These are phyloP conservation scores for Laupala kohalensis DNA, from an alignment of 1,140 invertebrate genomes.

Conservation along the genomic window DNA sequence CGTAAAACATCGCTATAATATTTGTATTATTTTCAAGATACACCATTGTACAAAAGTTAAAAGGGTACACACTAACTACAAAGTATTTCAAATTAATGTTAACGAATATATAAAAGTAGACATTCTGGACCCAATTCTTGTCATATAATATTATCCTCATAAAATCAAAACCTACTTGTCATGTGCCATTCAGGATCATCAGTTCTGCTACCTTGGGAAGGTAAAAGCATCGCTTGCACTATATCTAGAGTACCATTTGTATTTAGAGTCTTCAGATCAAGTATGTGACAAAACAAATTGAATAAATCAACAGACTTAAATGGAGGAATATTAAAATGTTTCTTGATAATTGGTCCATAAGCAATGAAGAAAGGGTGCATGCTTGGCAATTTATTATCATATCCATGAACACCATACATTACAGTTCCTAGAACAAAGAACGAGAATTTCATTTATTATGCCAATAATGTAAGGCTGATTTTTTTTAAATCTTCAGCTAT, in stretches of 20 bases:
- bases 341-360: constrained; percentile 45
- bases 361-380: constrained; percentile 61
- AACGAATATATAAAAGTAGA: no score
- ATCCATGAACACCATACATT: constrained; percentile 52
- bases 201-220: background rate
- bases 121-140: no score
- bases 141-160: no score
- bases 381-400: constrained; percentile 37
- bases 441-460: no score
- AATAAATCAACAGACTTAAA: constrained; percentile 53
- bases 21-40: no score
- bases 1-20: no score
- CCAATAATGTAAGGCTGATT: no score
- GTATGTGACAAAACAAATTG: constrained; percentile 47
- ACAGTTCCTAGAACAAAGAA: background rate
- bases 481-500: no score
- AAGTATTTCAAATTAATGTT: no score
- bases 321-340: constrained; percentile 33
- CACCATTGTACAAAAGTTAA: no score
- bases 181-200: background rate
- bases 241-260: constrained; percentile 34
- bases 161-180: no score
- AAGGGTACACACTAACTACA: no score
- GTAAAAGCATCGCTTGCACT: constrained; percentile 13
- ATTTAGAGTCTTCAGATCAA: constrained; percentile 32